Percentiles rank a stretch among this genome's conserved stretches.
Evolutionary conservation across 2,797 vertebrate genomes (phyloP).

Genomic region (Paramormyrops hopkinsi): DNA sequence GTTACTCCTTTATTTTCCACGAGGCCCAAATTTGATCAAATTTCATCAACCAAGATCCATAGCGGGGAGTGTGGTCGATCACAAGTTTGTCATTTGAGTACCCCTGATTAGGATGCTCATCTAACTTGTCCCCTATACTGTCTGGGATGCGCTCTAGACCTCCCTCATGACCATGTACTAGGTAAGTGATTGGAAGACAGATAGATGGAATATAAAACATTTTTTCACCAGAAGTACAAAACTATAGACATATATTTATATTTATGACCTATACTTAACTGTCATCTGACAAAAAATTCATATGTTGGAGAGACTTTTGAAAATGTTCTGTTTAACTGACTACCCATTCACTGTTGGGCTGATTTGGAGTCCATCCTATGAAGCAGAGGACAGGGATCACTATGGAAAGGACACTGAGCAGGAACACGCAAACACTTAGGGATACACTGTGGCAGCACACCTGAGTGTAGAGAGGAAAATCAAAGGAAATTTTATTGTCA

Average conservation of each 20-base stretch:
- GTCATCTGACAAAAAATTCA: neutral
- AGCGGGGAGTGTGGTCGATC: neutral
- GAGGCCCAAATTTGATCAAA: neutral
- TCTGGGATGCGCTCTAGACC: neutral
- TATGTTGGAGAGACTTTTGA: neutral
- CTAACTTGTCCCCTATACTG: neutral
- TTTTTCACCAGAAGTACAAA: neutral
- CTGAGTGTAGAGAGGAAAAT: neutral
- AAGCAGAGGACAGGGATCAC: neutral
- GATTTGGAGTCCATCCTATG: neutral
- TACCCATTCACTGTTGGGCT: neutral
- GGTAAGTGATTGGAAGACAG: neutral
- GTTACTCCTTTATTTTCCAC: neutral
- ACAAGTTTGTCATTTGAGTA: neutral
- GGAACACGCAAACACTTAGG: neutral
- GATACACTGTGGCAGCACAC: neutral
- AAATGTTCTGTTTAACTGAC: neutral
- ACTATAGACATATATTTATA: neutral
- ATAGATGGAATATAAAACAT: neutral
- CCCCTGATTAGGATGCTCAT: neutral
- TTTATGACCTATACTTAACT: neutral
- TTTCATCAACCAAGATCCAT: neutral
- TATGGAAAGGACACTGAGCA: neutral
- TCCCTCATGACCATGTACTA: neutral
- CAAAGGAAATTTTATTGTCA: neutral